Conservation (phyloP, 2,113 vertebrate species). For the Eulacestoma nigropectus region DNA sequence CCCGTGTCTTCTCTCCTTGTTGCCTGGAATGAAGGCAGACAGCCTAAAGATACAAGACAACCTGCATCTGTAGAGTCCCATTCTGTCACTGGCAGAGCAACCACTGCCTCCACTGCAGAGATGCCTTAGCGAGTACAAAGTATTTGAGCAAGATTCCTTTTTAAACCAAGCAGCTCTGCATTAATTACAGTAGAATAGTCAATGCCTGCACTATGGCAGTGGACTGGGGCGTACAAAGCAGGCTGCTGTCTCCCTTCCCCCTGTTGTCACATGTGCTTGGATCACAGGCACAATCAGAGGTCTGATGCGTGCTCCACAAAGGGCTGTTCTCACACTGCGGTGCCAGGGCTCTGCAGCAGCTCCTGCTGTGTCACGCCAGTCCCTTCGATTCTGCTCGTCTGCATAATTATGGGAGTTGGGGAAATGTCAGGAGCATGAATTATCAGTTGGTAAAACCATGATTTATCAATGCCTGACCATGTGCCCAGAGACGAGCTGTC, state of each 20-base stretch:
- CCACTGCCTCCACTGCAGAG: background rate
- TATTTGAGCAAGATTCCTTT: background rate
- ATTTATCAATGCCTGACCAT: conserved; percentile 24
- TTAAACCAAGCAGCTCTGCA: conserved; percentile 42
- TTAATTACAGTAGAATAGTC: conserved; percentile 62
- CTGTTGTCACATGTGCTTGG: conserved; percentile 16
- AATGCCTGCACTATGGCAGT: conserved; percentile 49
- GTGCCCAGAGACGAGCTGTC: conserved; percentile 5
- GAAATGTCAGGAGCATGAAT: conserved; percentile 17
- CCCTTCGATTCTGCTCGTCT: background rate
- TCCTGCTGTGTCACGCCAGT: conserved; percentile 19
- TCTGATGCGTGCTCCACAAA: conserved; percentile 7
- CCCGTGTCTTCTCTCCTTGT: background rate
- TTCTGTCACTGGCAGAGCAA: background rate
- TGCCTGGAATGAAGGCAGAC: background rate
- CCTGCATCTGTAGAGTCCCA: background rate
- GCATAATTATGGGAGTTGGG: background rate
- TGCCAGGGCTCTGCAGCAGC: background rate
- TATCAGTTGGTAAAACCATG: conserved; percentile 15
- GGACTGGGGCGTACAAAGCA: conserved; percentile 45
- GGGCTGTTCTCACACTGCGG: background rate
- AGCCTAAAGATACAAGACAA: background rate
- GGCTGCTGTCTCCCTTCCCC: conserved; percentile 56
- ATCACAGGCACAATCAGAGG: conserved; percentile 30
- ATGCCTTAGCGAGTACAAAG: background rate